These are phyloP conservation scores for Chroicocephalus ridibundus DNA, from an alignment of 2,113 vertebrate species.

Conservation along the genomic window DNA sequence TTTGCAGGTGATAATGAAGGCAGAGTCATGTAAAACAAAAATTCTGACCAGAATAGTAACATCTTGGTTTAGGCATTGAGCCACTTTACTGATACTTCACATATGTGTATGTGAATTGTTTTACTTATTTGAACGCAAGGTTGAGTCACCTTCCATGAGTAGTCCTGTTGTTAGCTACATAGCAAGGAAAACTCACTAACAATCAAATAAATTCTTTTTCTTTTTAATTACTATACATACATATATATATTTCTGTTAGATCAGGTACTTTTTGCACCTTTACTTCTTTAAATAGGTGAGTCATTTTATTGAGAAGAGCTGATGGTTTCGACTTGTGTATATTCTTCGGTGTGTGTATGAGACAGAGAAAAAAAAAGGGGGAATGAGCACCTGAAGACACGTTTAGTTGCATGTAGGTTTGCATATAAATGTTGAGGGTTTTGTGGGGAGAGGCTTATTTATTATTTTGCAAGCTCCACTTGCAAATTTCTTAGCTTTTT, in stretches of 20 bases:
- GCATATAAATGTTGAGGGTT: neutral
- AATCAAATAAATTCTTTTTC: neutral
- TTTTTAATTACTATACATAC: neutral
- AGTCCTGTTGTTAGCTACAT: neutral
- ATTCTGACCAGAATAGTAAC: neutral
- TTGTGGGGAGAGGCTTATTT: neutral
- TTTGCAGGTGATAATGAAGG: slow-evolving; percentile 4
- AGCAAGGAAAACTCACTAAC: neutral
- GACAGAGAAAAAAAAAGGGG: neutral
- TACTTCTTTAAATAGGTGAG: neutral
- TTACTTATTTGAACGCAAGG: neutral
- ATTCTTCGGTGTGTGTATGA: neutral
- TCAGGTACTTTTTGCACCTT: neutral
- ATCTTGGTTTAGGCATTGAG: neutral
- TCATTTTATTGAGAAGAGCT: neutral
- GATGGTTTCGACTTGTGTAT: neutral
- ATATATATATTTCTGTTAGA: neutral
- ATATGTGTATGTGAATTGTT: neutral
- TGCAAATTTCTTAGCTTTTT: neutral
- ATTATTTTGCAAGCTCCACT: neutral
- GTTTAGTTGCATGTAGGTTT: neutral
- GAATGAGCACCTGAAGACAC: neutral
- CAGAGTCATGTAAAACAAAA: neutral
- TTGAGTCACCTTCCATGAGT: neutral
- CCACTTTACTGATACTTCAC: neutral